Evolutionary conservation across 2,888 invertebrate species (phyloP).

Genomic region (Plebejus argus): DNA sequence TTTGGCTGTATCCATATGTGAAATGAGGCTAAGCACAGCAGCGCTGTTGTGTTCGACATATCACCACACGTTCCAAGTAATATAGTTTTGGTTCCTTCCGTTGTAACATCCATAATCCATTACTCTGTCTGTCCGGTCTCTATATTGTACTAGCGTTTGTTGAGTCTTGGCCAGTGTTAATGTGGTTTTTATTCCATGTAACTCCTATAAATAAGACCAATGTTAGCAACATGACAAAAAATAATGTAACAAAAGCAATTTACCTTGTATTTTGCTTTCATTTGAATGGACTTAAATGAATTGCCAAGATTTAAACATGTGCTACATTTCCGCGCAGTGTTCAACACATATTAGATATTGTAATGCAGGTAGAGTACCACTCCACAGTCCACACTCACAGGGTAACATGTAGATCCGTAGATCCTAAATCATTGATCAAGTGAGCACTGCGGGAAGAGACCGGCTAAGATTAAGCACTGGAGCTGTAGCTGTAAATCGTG

Average conservation of each 20-base stretch:
- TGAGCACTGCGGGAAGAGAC: not conserved
- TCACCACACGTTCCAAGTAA: not conserved
- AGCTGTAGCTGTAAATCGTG: not conserved
- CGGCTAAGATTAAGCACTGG: not conserved
- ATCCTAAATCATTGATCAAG: slow-evolving; percentile 6
- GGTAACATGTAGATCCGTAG: slow-evolving; percentile 6
- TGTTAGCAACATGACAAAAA: too few relatives aligned
- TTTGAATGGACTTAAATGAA: not conserved
- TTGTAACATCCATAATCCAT: not conserved
- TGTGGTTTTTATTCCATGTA: not conserved
- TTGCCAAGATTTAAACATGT: not conserved
- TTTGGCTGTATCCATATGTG: not conserved
- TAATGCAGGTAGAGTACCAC: not conserved
- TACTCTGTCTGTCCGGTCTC: not conserved
- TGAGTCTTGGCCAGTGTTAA: not conserved
- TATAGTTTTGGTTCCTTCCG: not conserved
- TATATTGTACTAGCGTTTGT: not conserved
- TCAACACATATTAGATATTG: not conserved
- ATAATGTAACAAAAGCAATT: not conserved
- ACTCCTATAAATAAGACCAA: too few relatives aligned
- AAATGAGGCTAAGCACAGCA: not conserved
- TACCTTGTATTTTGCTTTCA: not conserved
- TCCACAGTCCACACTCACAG: not conserved
- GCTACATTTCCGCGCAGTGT: not conserved
- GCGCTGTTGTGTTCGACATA: slow-evolving; percentile 3